A percentile compares a stretch with the other conserved stretches of the same genome.
Conservation (phyloP, 2,113 vertebrate species). For the Scalopus aquaticus region DNA sequence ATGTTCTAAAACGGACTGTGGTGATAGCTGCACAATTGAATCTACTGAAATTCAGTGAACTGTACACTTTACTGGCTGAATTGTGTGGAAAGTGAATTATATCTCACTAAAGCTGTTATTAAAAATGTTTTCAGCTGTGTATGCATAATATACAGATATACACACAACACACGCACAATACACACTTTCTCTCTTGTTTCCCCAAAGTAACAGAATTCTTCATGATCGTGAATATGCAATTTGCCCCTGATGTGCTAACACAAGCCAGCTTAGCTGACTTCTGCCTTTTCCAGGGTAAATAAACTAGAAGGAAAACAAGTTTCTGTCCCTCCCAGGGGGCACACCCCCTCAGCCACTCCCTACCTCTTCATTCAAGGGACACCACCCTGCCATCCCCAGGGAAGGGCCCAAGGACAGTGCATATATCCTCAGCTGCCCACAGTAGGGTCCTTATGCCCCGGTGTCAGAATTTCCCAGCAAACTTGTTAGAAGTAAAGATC, state of each 20-base stretch:
- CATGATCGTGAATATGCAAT: not conserved
- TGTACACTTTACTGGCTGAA: not conserved
- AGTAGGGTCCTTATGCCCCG: accelerated
- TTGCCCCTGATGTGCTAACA: not conserved
- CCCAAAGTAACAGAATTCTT: not conserved
- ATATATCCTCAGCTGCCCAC: too few relatives aligned
- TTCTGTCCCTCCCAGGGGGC: not conserved
- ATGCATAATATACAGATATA: too few relatives aligned
- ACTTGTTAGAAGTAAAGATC: not conserved
- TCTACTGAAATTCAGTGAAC: not conserved
- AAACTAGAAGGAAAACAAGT: not conserved
- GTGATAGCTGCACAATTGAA: accelerated
- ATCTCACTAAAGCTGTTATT: not conserved
- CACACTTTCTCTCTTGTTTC: not conserved
- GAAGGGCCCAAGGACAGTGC: too few relatives aligned
- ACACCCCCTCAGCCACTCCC: not conserved
- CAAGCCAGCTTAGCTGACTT: not conserved
- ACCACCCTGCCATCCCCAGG: too few relatives aligned
- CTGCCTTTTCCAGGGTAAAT: not conserved
- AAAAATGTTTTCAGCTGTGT: not conserved
- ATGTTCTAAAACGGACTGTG: not conserved
- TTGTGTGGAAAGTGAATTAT: not conserved
- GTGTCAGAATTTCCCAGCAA: not conserved
- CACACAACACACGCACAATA: accelerated
- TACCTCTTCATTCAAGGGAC: not conserved